Evolutionary conservation across 2,888 invertebrate species (phyloP), one percentile per base, ranked within the genome.

Genomic region (Epistrophe grossulariae): DNA sequence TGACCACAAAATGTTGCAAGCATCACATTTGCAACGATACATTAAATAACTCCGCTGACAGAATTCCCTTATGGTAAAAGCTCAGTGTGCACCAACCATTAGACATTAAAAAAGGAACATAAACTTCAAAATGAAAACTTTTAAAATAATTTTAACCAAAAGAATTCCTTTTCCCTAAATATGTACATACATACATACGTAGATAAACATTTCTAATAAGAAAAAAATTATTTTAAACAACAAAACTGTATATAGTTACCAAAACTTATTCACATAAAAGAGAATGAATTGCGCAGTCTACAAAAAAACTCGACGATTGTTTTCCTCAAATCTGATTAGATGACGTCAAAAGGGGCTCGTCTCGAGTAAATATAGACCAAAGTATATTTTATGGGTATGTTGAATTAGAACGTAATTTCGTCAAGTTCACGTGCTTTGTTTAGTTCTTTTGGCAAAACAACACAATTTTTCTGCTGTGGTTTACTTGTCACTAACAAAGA

Each of bases 261-360:
- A 15, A 31, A 9, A 31, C 15, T 8, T 28, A 4, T 9, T 7
- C 9, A 9, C 1, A 3, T 3, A 15, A 60, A 38, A 62, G n/a
- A 15, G 13, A 62, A 62, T 40, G 15, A 40, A 43, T 17, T 24
- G 35, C n/a, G n/a, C n/a, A n/a, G n/a, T 62, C 24, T 6, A 38
- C 10, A 11, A 43, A 24, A 62, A 43, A 62, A 66, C 11, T n/a
- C 66, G 13, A 35, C 17, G 48, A 48, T 17, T 66, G 31, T 50
- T 66, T 66, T 48, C 8, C 5, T 28, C n/a, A n/a, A 19, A n/a
- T 28, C 43, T 43, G 19, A 19, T n/a, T 31, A 48, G 38, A 59
- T 81, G 84, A 85, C 81, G 84, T 81, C 80, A 81, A 48, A 81
- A 77, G 81, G 78, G 84, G 84, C 84, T 85, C 81, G 84, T 81